Conservation (phyloP, 2,797 vertebrate species). For the Bothrops alternatus region DNA sequence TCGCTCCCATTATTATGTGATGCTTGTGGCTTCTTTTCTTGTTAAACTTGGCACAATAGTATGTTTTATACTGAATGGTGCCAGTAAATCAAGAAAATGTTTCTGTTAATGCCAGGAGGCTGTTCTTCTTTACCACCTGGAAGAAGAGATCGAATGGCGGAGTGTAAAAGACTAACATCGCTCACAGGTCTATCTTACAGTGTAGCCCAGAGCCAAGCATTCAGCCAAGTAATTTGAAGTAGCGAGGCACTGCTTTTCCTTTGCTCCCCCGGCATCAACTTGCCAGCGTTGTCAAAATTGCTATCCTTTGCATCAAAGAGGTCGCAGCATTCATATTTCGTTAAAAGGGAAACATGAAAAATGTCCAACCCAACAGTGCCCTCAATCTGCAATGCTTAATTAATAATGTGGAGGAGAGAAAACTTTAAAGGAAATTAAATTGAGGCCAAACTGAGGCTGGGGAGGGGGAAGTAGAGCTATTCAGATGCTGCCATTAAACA, state of each 20-base stretch:
- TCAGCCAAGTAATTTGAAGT: not conserved
- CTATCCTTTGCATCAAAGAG: not conserved
- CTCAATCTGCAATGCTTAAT: slow-evolving; percentile 20
- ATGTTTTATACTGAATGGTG: not conserved
- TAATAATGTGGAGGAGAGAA: slow-evolving; percentile 20
- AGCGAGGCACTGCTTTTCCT: not conserved
- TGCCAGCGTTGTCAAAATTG: not conserved
- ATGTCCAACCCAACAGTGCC: not conserved
- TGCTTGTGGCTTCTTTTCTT: not conserved
- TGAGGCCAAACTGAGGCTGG: not conserved
- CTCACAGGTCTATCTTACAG: not conserved
- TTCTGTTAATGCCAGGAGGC: not conserved
- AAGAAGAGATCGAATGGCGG: not conserved
- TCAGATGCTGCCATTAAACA: not conserved
- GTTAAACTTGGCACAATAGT: not conserved
- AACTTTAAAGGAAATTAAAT: not conserved
- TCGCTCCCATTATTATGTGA: not conserved
- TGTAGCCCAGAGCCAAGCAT: not conserved
- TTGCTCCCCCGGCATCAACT: not conserved
- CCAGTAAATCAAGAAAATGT: not conserved
- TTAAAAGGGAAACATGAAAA: not conserved
- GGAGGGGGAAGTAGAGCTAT: not conserved
- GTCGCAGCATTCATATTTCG: not conserved
- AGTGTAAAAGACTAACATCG: not conserved
- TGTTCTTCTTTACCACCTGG: not conserved